Conservation (phyloP, 2,888 invertebrate genomes). For the Erebia ligea region DNA sequence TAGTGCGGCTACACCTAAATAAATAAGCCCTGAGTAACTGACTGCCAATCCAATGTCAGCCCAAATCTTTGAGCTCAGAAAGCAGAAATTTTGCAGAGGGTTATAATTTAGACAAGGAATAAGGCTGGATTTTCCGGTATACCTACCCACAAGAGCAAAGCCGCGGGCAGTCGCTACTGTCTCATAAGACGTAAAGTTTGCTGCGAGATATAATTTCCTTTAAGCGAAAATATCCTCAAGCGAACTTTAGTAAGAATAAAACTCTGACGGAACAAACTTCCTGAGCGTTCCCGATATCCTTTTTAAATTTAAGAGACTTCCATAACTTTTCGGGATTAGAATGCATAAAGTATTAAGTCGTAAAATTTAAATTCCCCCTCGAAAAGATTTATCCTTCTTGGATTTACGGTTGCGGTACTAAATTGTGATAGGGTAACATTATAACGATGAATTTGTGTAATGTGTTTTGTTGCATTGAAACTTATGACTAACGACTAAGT, state of each 20-base stretch:
- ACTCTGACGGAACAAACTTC: constrained; percentile 13
- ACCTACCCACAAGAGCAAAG: no score
- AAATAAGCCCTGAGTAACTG: no score
- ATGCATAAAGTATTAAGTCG: constrained; percentile 16
- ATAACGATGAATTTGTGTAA: neutral
- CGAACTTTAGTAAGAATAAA: constrained; percentile 10
- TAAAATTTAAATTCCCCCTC: neutral
- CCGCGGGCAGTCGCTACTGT: no score
- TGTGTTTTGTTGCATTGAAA: neutral
- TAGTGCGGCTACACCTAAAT: no score
- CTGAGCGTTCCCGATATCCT: neutral
- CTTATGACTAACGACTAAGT: no score
- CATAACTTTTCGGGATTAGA: constrained; percentile 19
- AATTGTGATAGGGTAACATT: neutral
- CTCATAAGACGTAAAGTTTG: neutral
- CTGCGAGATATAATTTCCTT: neutral
- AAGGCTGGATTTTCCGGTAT: no score
- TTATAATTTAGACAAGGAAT: no score
- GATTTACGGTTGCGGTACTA: neutral
- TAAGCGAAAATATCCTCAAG: neutral
- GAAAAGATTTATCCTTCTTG: constrained; percentile 10
- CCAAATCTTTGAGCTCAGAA: no score
- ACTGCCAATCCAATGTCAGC: no score
- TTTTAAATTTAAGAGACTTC: constrained; percentile 18
- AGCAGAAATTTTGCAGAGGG: no score